phyloP scores from a whole-genome alignment of 1,140 invertebrate genomes.

The Caenorhabditis brenneri region DNA sequence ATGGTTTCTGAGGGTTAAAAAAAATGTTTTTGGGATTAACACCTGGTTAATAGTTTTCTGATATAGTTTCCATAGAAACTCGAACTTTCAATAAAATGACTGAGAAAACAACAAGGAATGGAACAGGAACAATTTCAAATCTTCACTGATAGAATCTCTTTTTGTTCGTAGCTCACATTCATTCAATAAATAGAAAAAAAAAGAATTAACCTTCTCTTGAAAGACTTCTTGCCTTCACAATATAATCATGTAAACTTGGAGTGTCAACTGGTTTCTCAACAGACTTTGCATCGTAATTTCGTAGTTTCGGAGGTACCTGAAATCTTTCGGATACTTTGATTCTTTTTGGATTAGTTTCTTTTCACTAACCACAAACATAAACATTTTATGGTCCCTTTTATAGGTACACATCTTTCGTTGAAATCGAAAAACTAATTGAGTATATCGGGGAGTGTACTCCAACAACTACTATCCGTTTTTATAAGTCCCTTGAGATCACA shows the following conservation, averaged over 20 bases:
- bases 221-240: slow-evolving; percentile 45
- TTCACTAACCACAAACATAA: background rate
- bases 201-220: slow-evolving; percentile 3
- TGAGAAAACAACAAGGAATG: too few species aligned
- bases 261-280: background rate
- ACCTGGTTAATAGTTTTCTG: too few species aligned
- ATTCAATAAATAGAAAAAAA: too few species aligned
- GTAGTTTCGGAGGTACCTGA: slow-evolving; percentile 41
- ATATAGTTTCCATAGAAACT: too few species aligned
- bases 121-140: too few species aligned
- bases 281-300: slow-evolving; percentile 44
- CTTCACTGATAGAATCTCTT: too few species aligned
- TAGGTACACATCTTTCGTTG: background rate
- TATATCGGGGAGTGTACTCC: background rate
- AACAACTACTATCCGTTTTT: background rate
- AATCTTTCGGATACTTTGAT: too few species aligned
- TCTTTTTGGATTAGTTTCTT: background rate
- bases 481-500: background rate
- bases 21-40: too few species aligned
- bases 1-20: too few species aligned
- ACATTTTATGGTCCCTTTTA: slow-evolving; percentile 2
- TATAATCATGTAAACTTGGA: slow-evolving; percentile 42
- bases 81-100: too few species aligned
- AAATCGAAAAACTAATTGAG: background rate
- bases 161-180: background rate